Evolutionary conservation across 2,113 vertebrate species (phyloP).

Genomic region (Accipiter virgatus): DNA sequence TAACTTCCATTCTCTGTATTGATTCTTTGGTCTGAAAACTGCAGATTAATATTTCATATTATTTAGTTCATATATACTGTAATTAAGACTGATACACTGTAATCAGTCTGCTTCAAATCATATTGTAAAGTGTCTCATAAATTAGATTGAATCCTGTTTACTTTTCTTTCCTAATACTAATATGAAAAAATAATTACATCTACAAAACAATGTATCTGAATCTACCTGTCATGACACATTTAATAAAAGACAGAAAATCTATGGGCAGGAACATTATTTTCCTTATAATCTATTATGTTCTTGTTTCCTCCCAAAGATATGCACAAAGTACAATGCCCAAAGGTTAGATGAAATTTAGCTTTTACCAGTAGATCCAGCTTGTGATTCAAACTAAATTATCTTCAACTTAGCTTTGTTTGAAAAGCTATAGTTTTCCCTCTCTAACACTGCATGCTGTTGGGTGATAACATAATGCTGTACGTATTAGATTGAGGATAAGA

Average conservation of each 20-base stretch:
- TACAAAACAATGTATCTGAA: constrained; percentile 1
- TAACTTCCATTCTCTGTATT: constrained; percentile 15
- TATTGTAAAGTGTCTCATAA: constrained; percentile 19
- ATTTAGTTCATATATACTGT: constrained; percentile 24
- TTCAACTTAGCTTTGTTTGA: not conserved
- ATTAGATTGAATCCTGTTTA: constrained; percentile 15
- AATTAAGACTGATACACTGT: constrained; percentile 35
- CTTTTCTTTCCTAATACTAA: constrained; percentile 11
- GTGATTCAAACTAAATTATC: not conserved
- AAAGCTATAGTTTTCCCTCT: not conserved
- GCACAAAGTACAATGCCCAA: not conserved
- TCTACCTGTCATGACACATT: not conserved
- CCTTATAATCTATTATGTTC: not conserved
- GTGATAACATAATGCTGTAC: not conserved
- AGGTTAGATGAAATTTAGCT: not conserved
- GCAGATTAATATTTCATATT: constrained; percentile 46
- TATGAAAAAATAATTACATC: constrained; percentile 20
- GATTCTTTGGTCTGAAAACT: constrained; percentile 44
- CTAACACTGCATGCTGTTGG: not conserved
- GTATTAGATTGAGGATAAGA: not conserved
- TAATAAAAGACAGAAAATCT: not conserved
- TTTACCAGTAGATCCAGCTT: not conserved
- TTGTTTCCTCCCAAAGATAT: not conserved
- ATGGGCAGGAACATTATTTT: not conserved
- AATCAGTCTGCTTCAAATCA: constrained; percentile 49